Evolutionary conservation across 2,797 vertebrate genomes (phyloP).

Genomic region (Manis javanica): DNA sequence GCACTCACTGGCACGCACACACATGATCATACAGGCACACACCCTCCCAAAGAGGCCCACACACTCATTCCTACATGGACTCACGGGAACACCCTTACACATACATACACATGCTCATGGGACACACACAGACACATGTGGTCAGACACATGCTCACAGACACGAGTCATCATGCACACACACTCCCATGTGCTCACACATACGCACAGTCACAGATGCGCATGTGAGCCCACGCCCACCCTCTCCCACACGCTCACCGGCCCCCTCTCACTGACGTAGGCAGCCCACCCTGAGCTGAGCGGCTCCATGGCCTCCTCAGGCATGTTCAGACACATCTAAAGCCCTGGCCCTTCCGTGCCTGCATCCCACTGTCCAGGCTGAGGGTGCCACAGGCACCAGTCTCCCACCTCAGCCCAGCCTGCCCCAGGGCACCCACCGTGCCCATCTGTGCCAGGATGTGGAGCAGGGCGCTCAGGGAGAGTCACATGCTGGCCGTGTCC

Average conservation of each 20-base stretch:
- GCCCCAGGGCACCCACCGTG: conserved; percentile 87
- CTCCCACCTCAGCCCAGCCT: conserved; percentile 90
- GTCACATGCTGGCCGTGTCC: too few relatives aligned
- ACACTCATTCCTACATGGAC: neutral
- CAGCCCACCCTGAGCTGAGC: conserved; percentile 89
- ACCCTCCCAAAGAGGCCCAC: neutral
- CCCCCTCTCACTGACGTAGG: rapidly evolving
- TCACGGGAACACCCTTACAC: too few relatives aligned
- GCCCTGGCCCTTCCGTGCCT: conserved; percentile 90
- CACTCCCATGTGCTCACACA: neutral
- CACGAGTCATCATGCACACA: neutral
- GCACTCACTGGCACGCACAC: neutral
- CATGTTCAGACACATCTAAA: conserved; percentile 90
- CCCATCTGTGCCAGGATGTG: conserved; percentile 90
- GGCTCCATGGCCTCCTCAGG: conserved; percentile 92
- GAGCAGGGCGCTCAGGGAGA: conserved; percentile 86
- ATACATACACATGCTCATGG: too few relatives aligned
- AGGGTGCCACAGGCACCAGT: conserved; percentile 87
- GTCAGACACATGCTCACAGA: neutral
- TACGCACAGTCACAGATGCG: neutral
- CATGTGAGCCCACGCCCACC: too few relatives aligned
- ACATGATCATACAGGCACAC: too few relatives aligned
- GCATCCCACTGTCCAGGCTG: conserved; percentile 91
- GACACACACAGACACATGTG: too few relatives aligned
- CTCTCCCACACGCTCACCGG: rapidly evolving